Conservation (phyloP, 2,797 vertebrate species). For the Liasis olivaceus region DNA sequence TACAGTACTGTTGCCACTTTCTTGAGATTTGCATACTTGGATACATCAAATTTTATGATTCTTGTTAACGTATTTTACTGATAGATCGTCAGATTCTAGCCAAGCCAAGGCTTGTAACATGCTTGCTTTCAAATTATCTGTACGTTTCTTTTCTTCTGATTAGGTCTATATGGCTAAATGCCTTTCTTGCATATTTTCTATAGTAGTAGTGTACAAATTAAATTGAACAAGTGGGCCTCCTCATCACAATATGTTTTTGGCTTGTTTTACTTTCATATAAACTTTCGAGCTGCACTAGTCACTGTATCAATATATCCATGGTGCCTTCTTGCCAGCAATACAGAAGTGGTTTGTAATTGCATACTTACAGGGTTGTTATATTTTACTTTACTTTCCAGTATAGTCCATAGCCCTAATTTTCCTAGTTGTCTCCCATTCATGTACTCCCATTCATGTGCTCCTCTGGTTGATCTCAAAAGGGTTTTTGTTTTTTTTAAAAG, state of each 20-base stretch:
- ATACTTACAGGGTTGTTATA: neutral
- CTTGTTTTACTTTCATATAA: neutral
- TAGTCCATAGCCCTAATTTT: neutral
- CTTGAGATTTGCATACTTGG: neutral
- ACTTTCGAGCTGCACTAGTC: too few species aligned
- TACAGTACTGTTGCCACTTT: neutral
- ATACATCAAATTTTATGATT: neutral
- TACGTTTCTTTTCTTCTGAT: neutral
- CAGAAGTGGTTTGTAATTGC: neutral
- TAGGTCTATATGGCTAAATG: neutral
- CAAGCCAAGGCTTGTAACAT: neutral
- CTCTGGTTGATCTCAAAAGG: neutral
- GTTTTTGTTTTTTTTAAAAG: neutral
- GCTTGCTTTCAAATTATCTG: neutral
- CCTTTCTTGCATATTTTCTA: neutral
- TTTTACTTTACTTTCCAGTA: neutral
- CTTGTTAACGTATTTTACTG: neutral
- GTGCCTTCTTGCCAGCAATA: neutral
- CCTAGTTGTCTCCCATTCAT: neutral
- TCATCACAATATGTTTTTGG: neutral
- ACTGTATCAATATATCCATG: neutral
- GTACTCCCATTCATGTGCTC: neutral
- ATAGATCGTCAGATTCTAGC: neutral
- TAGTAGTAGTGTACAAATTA: neutral
- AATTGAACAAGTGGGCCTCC: neutral